Evolutionary conservation across 2,888 invertebrate species (phyloP).

Genomic region (Lycaena phlaeas): DNA sequence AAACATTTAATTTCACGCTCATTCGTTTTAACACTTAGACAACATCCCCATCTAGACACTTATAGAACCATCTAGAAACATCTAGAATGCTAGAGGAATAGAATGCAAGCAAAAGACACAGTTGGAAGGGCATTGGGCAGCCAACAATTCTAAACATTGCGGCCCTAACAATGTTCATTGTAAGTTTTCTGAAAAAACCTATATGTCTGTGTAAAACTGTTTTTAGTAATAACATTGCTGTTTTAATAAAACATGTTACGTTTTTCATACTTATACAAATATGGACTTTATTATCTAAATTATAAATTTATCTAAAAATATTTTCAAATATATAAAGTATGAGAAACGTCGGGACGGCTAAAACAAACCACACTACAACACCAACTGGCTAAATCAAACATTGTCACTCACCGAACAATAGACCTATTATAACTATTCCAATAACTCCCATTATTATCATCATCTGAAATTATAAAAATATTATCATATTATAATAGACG

Average conservation of each 20-base stretch:
- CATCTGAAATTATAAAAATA: constrained; percentile 77
- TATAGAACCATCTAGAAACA: neutral
- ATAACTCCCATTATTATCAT: constrained; percentile 93
- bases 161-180: constrained; percentile 7
- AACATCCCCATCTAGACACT: constrained; percentile 1
- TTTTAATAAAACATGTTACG: too few relatives aligned
- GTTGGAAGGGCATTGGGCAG: constrained; percentile 26
- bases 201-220: neutral
- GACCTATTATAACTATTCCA: constrained; percentile 84
- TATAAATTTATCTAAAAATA: too few relatives aligned
- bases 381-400: constrained; percentile 13
- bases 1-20: constrained; percentile 8
- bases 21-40: neutral
- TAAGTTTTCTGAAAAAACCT: neutral
- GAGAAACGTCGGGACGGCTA: constrained; percentile 8
- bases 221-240: too few relatives aligned
- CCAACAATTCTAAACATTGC: constrained; percentile 22
- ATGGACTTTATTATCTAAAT: too few relatives aligned
- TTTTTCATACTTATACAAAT: neutral
- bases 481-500: too few relatives aligned
- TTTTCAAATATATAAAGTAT: too few relatives aligned
- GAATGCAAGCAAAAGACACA: constrained; percentile 25
- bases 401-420: constrained; percentile 86
- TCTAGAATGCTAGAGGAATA: constrained; percentile 14
- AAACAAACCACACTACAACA: constrained; percentile 25